phyloP scores from a whole-genome alignment of 2,797 vertebrate species.

The Microtus agrestis region DNA sequence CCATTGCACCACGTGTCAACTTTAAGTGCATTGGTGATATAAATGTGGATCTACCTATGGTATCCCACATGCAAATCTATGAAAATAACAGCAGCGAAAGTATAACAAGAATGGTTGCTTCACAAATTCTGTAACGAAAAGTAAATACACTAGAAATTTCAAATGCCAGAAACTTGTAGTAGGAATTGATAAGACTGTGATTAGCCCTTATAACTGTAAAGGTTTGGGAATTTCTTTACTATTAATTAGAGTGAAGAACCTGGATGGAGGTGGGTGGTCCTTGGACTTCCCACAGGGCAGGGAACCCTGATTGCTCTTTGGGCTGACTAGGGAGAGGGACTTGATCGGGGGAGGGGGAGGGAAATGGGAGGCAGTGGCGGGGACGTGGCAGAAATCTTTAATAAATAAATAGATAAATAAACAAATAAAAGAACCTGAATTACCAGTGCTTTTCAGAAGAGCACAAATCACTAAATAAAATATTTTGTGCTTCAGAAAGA shows the following conservation, averaged over 20 bases:
- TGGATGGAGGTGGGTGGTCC: too few species aligned
- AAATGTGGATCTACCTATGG: background rate
- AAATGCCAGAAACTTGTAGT: background rate
- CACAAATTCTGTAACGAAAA: background rate
- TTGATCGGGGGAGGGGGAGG: too few species aligned
- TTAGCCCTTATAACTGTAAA: background rate
- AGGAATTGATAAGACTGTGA: background rate
- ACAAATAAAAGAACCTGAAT: background rate
- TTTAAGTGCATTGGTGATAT: background rate
- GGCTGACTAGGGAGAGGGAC: too few species aligned
- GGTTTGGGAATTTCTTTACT: background rate
- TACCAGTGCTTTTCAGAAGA: background rate
- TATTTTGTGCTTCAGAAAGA: background rate
- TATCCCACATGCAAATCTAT: background rate
- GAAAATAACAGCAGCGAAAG: background rate
- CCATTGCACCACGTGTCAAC: background rate
- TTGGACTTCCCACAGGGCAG: too few species aligned
- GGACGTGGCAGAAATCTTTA: too few species aligned
- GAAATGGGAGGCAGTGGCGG: too few species aligned
- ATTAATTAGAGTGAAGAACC: conserved; percentile 22
- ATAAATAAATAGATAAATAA: too few species aligned
- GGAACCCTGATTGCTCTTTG: too few species aligned
- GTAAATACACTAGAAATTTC: background rate
- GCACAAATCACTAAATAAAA: background rate
- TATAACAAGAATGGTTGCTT: background rate